Evolutionary conservation across 1,140 invertebrate species (phyloP), one percentile per base, ranked within the genome.

Genomic region (Lordiphosa stackelbergi): DNA sequence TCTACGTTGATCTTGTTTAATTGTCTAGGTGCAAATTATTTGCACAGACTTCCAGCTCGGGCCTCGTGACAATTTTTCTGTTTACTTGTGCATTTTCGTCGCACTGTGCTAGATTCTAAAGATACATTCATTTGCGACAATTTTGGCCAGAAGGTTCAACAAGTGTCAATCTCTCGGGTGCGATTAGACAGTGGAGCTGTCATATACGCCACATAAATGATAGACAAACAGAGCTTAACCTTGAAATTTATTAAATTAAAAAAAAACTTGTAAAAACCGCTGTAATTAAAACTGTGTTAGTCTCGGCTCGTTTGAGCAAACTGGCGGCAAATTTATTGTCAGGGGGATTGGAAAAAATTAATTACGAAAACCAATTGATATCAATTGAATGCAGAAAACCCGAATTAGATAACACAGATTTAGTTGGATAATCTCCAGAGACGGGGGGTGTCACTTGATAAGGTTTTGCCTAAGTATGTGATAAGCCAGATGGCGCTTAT

Each of bases 201-300:
- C 62, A 54, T 40, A 64, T 6, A 31, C 28, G 48, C 64, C 61
- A 31, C 28, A 31, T 31, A 31, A 31, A 31, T 31, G 7, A 31
- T 31, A 31, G 12, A 24, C 7, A 43, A 43, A 22, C 16, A 5
- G 22, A 24, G n/a, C 35, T 31, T 43, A 54, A 75, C 75, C 75
- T 81, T 81, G 71, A 42, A 37, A 59, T 46, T 81, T 69, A 81
- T 83, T 69, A 62, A 71, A 68, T 74, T 63, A 49, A 49, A 66
- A 74, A 22, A 24, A 47, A 54, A 69, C 8, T 28, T 13, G 54
- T 19, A 41, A 31, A 68, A 69, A 49, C 40, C 43, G 49, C 11
- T 24, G 46, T 19, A 81, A 81, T 79, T 79, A 79, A 81, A 79
- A 68, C 22, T 53, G 48, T 60, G 55, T 77, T 78, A 72, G 22